These are phyloP conservation scores for Pogonocichla stellata DNA, from an alignment of 2,113 vertebrate genomes.

Conservation along the genomic window DNA sequence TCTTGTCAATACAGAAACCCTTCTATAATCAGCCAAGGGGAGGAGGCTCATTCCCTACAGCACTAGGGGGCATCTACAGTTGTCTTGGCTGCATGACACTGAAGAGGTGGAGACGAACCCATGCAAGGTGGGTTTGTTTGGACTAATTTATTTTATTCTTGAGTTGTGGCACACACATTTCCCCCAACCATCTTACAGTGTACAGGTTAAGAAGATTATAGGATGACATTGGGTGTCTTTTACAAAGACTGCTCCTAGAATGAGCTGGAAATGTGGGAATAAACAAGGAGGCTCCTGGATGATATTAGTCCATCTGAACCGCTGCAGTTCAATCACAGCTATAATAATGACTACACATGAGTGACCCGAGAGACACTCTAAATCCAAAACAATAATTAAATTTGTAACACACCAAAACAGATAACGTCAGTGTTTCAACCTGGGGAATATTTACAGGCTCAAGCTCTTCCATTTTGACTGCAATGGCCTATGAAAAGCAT, in stretches of 20 bases:
- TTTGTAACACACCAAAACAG: background rate
- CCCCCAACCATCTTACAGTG: rapidly evolving
- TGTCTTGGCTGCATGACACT: background rate
- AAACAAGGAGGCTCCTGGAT: background rate
- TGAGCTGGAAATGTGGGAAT: background rate
- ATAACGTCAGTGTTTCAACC: background rate
- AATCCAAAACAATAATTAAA: background rate
- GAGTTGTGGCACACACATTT: background rate
- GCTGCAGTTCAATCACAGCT: background rate
- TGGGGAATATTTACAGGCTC: background rate
- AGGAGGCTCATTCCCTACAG: background rate
- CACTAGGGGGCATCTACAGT: background rate
- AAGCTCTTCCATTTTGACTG: background rate
- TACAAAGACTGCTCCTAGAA: background rate
- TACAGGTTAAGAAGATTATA: background rate
- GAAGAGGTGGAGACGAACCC: background rate
- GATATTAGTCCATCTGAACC: background rate
- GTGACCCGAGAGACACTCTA: background rate
- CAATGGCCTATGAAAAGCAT: background rate
- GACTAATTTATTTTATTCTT: background rate
- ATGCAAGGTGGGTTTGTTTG: background rate
- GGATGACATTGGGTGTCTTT: background rate
- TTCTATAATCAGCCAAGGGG: background rate
- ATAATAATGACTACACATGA: background rate
- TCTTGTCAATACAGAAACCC: background rate